A percentile compares a stretch with the other conserved stretches of the same genome.
phyloP scores from a whole-genome alignment of 2,797 vertebrate species.

The Epinephelus coioides region DNA sequence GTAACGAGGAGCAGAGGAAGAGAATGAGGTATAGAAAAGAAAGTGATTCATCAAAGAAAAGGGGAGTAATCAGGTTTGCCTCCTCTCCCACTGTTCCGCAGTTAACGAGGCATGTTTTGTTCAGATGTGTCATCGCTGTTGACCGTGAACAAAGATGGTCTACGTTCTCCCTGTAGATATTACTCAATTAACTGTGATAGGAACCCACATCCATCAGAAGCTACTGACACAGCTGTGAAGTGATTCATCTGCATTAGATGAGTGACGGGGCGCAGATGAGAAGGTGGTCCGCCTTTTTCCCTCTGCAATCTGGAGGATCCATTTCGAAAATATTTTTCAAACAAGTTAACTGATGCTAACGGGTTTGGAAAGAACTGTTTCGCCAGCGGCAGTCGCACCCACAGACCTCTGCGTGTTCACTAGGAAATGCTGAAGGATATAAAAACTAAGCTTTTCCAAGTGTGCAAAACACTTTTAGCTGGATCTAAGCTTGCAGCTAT shows the following conservation, averaged over 20 bases:
- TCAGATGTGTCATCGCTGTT: slow-evolving; percentile 52
- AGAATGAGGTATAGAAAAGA: slow-evolving; percentile 13
- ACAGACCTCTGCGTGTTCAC: slow-evolving; percentile 9
- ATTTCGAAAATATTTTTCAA: slow-evolving; percentile 29
- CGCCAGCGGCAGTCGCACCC: slow-evolving; percentile 2
- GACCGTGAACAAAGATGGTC: slow-evolving; percentile 54
- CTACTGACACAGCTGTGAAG: slow-evolving; percentile 6
- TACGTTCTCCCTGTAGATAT: slow-evolving; percentile 47
- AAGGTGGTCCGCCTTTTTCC: background rate
- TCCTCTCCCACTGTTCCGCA: slow-evolving; percentile 39
- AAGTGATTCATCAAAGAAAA: slow-evolving; percentile 22
- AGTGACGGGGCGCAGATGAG: slow-evolving; percentile 54
- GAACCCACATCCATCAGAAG: slow-evolving; percentile 57
- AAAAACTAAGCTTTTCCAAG: slow-evolving; percentile 12
- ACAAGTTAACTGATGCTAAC: slow-evolving; percentile 12
- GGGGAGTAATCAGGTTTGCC: slow-evolving; percentile 23
- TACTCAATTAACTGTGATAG: slow-evolving; percentile 56
- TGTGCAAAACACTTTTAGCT: slow-evolving; percentile 31
- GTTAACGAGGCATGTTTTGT: slow-evolving; percentile 44
- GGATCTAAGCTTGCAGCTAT: slow-evolving; percentile 32
- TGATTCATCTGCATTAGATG: slow-evolving; percentile 67
- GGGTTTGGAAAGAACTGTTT: slow-evolving; percentile 13
- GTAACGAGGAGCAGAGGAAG: background rate
- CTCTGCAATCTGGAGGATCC: slow-evolving; percentile 20
- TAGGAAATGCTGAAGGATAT: slow-evolving; percentile 35